phyloP scores from a whole-genome alignment of 2,888 invertebrate species.

The Agrilus mali region DNA sequence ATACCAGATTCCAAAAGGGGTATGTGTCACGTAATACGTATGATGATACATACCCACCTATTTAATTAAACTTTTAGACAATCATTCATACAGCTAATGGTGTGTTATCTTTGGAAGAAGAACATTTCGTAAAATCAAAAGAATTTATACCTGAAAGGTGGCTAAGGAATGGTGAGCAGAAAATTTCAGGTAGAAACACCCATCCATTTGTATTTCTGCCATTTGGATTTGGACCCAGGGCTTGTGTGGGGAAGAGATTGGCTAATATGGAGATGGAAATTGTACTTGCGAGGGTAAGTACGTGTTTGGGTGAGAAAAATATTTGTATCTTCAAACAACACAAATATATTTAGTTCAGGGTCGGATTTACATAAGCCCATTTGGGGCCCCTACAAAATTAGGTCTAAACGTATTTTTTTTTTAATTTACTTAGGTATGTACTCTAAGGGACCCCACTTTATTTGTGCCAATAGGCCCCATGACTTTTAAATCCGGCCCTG shows the following conservation, averaged over 20 bases:
- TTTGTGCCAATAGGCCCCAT: too few species aligned
- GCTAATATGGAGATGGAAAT: slow-evolving; percentile 47
- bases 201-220: slow-evolving; percentile 51
- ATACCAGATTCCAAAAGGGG: slow-evolving; percentile 30
- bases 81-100: slow-evolving; percentile 12
- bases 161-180: slow-evolving; percentile 16
- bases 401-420: too few species aligned
- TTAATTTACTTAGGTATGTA: too few species aligned
- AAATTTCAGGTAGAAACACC: slow-evolving; percentile 17
- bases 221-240: slow-evolving; percentile 56
- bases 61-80: slow-evolving; percentile 13
- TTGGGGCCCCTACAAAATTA: too few species aligned
- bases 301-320: too few species aligned
- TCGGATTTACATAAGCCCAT: too few species aligned
- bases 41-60: background rate
- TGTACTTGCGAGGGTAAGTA: slow-evolving; percentile 20
- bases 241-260: slow-evolving; percentile 57
- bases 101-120: slow-evolving; percentile 3
- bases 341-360: too few species aligned
- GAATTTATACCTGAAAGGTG: slow-evolving; percentile 25
- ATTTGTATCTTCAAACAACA: too few species aligned
- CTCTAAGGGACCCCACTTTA: too few species aligned
- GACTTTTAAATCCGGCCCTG: too few species aligned
- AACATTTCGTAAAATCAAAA: slow-evolving; percentile 14
- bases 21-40: too few species aligned